phyloP scores from a whole-genome alignment of 1,140 invertebrate species.

The Gonioctena quinquepunctata region DNA sequence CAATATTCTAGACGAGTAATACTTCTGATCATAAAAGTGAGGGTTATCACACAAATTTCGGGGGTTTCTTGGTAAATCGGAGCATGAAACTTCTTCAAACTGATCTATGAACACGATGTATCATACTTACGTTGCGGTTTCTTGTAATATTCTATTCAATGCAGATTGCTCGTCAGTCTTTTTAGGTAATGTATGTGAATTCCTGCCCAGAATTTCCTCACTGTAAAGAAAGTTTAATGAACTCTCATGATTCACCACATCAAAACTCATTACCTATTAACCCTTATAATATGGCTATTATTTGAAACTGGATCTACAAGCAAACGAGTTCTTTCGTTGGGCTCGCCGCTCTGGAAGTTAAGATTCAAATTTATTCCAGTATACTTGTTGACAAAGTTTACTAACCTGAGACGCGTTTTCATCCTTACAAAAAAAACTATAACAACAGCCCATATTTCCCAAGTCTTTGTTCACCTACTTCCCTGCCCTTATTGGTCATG shows the following conservation, averaged over 20 bases:
- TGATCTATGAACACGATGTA: not conserved
- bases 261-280: conserved; percentile 57
- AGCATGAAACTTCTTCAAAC: too few species aligned
- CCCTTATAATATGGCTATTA: conserved; percentile 64
- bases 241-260: conserved; percentile 15
- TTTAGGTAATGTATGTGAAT: conserved; percentile 70
- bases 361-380: conserved; percentile 6
- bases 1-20: too few species aligned
- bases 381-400: conserved; percentile 11
- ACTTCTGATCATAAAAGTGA: too few species aligned
- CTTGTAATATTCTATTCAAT: conserved; percentile 82
- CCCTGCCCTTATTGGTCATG: not conserved
- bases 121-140: conserved; percentile 78
- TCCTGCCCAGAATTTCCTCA: conserved; percentile 67
- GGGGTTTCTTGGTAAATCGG: too few species aligned
- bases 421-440: conserved; percentile 54
- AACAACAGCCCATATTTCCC: conserved; percentile 53
- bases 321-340: conserved; percentile 70
- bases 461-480: not conserved
- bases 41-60: too few species aligned
- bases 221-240: conserved; percentile 53
- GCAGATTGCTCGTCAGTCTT: conserved; percentile 87
- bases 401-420: conserved; percentile 50
- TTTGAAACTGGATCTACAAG: conserved; percentile 71
- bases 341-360: conserved; percentile 61